Evolutionary conservation across 2,797 vertebrate species (phyloP), one percentile per base, ranked within the genome.

Genomic region (Esox masquinongy): DNA sequence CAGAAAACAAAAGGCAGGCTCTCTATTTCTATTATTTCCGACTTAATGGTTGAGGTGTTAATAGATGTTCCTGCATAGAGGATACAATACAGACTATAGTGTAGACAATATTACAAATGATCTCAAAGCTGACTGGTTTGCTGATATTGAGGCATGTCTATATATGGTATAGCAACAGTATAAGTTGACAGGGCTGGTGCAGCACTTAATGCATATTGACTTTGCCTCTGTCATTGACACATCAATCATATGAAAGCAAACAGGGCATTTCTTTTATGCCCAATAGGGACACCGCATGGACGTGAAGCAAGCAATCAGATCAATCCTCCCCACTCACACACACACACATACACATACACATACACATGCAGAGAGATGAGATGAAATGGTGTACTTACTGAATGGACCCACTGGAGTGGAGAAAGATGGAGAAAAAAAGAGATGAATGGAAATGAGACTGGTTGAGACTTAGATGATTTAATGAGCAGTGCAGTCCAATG

Each of bases 331-430:
- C 19, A 22, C 34, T 16, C 71, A 59, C 50, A 49, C 47, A 36
- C 71, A 68, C 74, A 72, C 68, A 66, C 72, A 68, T 47, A 73
- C 76, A 76, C 70, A 66, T 8, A 49, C 50, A 71, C 76, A 78
- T 39, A 82, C 50, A 77, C 15, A 90, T 83, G 78, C 83, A 86
- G 74, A 83, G 68, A 77, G 82, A 93, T 92, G 93, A 88, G 88
- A 93, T 95, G 94, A 87, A 94, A 95, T 95, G 94, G 82, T 77
- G 83, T 95, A 96, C 95, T 96, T 90, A 96, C 95, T 79, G 88
- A 92, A 94, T 87, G 90, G 90, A 64, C 94, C 94, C 56, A 90
- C 95, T 96, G 92, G 78, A 86, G 91, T 91, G 89, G 85, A 69
- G 74, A 83, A 81, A 83, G 66, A 83, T 78, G 85, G 69, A 63